Percentiles rank a stretch among this genome's conserved stretches.
Evolutionary conservation across 2,888 invertebrate species (phyloP).

Genomic region (Nymphalis polychloros): DNA sequence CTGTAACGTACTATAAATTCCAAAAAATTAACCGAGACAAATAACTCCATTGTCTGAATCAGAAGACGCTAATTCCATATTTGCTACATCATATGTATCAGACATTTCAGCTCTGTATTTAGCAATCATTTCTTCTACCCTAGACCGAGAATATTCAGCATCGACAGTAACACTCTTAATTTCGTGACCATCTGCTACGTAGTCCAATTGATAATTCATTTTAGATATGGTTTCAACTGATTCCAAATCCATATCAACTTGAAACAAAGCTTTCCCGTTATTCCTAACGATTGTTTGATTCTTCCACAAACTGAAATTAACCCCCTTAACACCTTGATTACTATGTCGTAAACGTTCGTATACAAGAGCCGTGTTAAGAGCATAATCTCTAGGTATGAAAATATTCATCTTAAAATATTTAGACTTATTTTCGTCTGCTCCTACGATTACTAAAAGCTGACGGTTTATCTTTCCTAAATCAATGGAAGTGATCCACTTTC

Average conservation of each 20-base stretch:
- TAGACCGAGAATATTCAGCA: constrained; percentile 47
- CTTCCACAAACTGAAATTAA: constrained; percentile 66
- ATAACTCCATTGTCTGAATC: constrained; percentile 53
- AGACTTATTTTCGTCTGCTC: constrained; percentile 50
- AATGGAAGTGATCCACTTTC: constrained; percentile 58
- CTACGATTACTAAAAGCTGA: constrained; percentile 52
- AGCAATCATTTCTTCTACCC: constrained; percentile 51
- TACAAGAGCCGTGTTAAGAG: constrained; percentile 39
- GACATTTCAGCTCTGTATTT: constrained; percentile 56
- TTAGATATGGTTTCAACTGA: constrained; percentile 59
- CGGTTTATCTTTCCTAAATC: constrained; percentile 57
- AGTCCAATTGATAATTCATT: constrained; percentile 58
- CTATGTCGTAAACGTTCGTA: constrained; percentile 56
- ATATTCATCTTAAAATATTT: constrained; percentile 56
- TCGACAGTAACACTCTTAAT: constrained; percentile 44
- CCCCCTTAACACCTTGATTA: constrained; percentile 62
- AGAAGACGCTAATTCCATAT: constrained; percentile 65
- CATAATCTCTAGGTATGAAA: constrained; percentile 42
- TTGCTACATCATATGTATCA: constrained; percentile 65
- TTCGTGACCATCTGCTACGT: constrained; percentile 43
- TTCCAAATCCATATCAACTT: constrained; percentile 63
- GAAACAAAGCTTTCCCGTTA: constrained; percentile 32
- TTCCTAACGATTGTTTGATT: constrained; percentile 35
- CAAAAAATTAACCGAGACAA: constrained; percentile 39
- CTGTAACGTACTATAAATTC: neutral